A percentile compares a stretch with the other conserved stretches of the same genome.
Conservation (phyloP, 2,797 vertebrate genomes). For the Sebastes glaucus region DNA sequence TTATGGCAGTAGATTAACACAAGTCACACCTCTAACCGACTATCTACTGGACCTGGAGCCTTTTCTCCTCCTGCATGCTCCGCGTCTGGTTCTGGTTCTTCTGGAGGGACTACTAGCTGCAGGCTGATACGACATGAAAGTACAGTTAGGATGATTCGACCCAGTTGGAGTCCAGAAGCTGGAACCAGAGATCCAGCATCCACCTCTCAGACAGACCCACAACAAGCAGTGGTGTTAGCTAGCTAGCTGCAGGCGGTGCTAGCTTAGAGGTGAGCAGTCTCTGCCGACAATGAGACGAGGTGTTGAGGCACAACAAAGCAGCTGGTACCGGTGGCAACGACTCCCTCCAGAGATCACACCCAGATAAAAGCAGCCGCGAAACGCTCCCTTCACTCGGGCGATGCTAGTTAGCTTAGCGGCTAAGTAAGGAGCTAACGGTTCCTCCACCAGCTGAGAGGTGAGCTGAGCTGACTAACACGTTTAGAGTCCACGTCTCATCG, state of each 20-base stretch:
- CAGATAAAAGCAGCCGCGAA: constrained; percentile 21
- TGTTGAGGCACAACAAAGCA: not conserved
- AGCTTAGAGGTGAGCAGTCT: constrained; percentile 17
- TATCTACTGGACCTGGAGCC: constrained; percentile 58
- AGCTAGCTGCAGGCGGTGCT: constrained; percentile 35
- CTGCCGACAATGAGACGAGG: constrained; percentile 3
- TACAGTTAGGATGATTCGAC: not conserved
- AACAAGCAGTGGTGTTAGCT: constrained; percentile 30
- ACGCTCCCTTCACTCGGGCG: constrained; percentile 51
- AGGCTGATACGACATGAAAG: constrained; percentile 51
- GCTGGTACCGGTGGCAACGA: not conserved
- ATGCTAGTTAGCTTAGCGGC: constrained; percentile 27
- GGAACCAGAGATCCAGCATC: constrained; percentile 10
- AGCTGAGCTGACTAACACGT: constrained; percentile 19
- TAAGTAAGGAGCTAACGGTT: constrained; percentile 9
- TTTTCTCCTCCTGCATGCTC: constrained; percentile 67
- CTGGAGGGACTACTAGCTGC: constrained; percentile 42
- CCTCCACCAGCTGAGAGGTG: constrained; percentile 1
- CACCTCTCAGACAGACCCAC: not conserved
- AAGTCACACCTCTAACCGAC: constrained; percentile 22
- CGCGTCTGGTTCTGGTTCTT: constrained; percentile 31
- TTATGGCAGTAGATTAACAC: not conserved
- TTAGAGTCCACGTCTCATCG: not conserved
- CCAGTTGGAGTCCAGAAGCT: not conserved
- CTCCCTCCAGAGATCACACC: not conserved